Conservation (phyloP, 2,888 invertebrate species). For the Nowickia ferox region DNA sequence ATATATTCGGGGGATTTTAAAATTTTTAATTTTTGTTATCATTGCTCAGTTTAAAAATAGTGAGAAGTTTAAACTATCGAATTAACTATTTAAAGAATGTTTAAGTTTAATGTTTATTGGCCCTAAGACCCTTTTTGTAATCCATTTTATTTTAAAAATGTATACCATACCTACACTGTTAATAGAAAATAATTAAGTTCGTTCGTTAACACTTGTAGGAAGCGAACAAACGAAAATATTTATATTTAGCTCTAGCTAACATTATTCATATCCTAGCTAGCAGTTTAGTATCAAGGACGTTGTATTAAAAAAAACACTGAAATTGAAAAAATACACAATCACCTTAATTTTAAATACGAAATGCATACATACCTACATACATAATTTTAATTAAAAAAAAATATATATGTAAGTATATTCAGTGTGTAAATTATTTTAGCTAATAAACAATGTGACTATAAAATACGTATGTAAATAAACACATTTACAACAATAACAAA, state of each 20-base stretch:
- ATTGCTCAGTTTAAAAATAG: no score
- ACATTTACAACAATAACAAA: conserved; percentile 22
- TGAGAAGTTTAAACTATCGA: no score
- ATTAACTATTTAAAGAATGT: no score
- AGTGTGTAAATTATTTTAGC: not conserved
- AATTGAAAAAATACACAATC: not conserved
- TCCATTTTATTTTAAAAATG: no score
- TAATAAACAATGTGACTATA: not conserved
- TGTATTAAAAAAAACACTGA: not conserved
- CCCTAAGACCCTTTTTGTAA: no score
- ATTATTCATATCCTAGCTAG: not conserved
- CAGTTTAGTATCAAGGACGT: conserved; percentile 1
- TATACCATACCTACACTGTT: no score
- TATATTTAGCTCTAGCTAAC: not conserved
- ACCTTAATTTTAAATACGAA: not conserved
- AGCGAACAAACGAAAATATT: no score
- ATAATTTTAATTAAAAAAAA: conserved; percentile 7
- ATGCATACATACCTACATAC: not conserved
- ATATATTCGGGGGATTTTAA: no score
- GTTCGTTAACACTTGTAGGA: no score
- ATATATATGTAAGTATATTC: not conserved
- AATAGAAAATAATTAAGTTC: no score
- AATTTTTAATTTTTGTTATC: no score
- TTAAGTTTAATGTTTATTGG: no score
- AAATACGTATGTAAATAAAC: not conserved